These are phyloP conservation scores for Ramazzottius varieornatus DNA, from an alignment of 2,888 invertebrate genomes.

Conservation along the genomic window DNA sequence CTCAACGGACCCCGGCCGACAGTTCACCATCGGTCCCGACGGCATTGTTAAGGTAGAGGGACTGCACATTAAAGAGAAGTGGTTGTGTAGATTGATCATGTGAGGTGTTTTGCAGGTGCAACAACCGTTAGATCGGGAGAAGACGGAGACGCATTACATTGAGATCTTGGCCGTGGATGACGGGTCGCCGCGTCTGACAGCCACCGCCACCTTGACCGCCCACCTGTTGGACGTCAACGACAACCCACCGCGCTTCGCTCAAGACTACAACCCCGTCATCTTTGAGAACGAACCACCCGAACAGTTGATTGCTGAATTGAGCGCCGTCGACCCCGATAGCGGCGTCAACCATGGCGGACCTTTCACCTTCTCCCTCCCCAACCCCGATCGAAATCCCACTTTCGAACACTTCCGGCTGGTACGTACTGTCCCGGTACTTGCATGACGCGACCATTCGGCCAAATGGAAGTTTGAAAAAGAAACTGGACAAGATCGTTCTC, in stretches of 20 bases:
- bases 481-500: too few relatives aligned
- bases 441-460: too few relatives aligned
- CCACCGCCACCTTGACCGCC: slow-evolving; percentile 70
- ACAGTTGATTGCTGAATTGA: slow-evolving; percentile 38
- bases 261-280: slow-evolving; percentile 62
- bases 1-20: slow-evolving; percentile 65
- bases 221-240: slow-evolving; percentile 85
- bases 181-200: slow-evolving; percentile 63
- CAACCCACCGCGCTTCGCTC: slow-evolving; percentile 65
- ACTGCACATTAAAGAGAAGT: too few relatives aligned
- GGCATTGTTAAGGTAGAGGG: too few relatives aligned
- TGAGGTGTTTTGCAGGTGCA: too few relatives aligned
- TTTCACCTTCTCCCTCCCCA: background rate
- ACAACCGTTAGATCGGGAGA: slow-evolving; percentile 66
- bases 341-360: background rate
- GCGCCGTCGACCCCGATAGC: background rate
- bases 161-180: slow-evolving; percentile 85
- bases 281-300: slow-evolving; percentile 72
- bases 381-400: background rate
- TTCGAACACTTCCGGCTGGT: background rate
- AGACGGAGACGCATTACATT: slow-evolving; percentile 77
- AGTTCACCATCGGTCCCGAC: slow-evolving; percentile 76
- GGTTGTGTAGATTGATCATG: too few relatives aligned
- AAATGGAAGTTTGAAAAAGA: too few relatives aligned
- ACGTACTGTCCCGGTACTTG: too few relatives aligned